phyloP scores from a whole-genome alignment of 2,888 invertebrate species.

The Himalopsyche kuldschensis region DNA sequence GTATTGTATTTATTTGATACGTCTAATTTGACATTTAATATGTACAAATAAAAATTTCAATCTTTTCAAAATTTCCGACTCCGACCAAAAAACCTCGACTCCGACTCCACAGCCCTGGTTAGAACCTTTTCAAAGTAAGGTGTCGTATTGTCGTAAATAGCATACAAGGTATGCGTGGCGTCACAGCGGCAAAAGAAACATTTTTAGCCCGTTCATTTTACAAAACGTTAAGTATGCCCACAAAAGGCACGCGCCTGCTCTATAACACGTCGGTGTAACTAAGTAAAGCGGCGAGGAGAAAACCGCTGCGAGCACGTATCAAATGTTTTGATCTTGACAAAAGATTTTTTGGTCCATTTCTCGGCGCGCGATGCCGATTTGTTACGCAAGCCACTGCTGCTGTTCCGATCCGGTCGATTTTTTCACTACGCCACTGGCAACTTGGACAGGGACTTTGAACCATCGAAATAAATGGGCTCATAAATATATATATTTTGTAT shows the following conservation, averaged over 20 bases:
- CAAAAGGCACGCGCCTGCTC: neutral
- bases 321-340: neutral
- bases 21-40: no score
- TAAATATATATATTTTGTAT: neutral
- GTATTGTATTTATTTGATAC: no score
- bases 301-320: neutral
- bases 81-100: no score
- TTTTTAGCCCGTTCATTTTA: neutral
- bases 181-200: neutral
- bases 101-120: no score
- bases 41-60: no score
- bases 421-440: neutral
- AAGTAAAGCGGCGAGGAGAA: neutral
- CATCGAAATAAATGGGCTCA: neutral
- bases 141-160: no score
- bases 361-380: neutral
- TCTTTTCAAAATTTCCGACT: no score
- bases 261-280: neutral
- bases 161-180: neutral
- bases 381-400: neutral
- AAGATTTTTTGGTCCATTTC: neutral
- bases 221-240: neutral
- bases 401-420: neutral
- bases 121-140: no score
- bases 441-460: neutral